These are phyloP conservation scores for Parazoanthus swiftii DNA, from an alignment of 92 coral and sea anemone species.

Conservation along the genomic window DNA sequence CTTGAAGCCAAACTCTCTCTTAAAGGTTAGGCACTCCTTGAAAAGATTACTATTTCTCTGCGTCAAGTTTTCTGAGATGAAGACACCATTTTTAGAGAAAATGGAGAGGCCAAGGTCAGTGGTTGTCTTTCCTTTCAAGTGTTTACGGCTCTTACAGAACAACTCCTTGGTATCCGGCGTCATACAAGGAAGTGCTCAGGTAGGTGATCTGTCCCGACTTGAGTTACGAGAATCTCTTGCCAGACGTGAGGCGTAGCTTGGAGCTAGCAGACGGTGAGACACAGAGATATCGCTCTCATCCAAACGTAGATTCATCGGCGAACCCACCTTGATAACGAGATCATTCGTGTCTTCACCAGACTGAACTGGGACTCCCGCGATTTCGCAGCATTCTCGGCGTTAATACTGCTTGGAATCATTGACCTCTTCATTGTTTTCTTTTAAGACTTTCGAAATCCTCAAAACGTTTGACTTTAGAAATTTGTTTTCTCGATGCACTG, in stretches of 20 bases:
- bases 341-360: too few relatives aligned
- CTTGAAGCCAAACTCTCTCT: conserved; percentile 2
- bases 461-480: conserved; percentile 30
- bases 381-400: conserved; percentile 37
- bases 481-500: conserved; percentile 15
- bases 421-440: neutral
- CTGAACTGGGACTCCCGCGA: conserved; percentile 34
- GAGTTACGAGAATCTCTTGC: too few relatives aligned
- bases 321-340: too few relatives aligned
- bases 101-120: conserved; percentile 34
- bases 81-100: conserved; percentile 22
- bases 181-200: too few relatives aligned
- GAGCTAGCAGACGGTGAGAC: too few relatives aligned
- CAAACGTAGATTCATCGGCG: too few relatives aligned
- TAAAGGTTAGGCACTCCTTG: conserved; percentile 29
- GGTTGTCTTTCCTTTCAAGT: conserved; percentile 16
- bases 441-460: conserved; percentile 10
- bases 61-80: conserved; percentile 31
- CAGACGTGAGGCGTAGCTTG: too few relatives aligned
- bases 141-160: conserved; percentile 15
- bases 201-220: too few relatives aligned
- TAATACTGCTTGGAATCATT: conserved; percentile 31
- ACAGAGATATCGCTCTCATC: too few relatives aligned
- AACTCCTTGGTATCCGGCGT: conserved; percentile 34
- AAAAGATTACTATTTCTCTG: conserved; percentile 5